Conservation (phyloP, 1,140 invertebrate genomes). For the Conopomorpha cramerella region DNA sequence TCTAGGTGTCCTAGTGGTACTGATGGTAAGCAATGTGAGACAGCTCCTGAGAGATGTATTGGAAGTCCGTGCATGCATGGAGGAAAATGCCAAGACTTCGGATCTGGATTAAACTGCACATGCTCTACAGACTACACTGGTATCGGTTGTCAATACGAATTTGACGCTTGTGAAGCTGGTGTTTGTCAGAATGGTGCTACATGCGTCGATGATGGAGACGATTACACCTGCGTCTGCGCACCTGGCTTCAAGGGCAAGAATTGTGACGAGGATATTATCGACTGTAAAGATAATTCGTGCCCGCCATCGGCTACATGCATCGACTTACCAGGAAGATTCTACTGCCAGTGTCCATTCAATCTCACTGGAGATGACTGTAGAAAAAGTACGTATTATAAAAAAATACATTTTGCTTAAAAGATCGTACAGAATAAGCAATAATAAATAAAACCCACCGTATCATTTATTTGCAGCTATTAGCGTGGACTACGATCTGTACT, state of each 20-base stretch:
- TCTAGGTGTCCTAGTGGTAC: slow-evolving; percentile 86
- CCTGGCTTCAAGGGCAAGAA: slow-evolving; percentile 85
- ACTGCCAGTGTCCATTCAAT: slow-evolving; percentile 95
- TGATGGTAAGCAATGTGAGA: slow-evolving; percentile 93
- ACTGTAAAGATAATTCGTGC: slow-evolving; percentile 93
- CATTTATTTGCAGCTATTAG: slow-evolving; percentile 87
- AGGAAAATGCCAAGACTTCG: slow-evolving; percentile 92
- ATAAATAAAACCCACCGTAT: no score
- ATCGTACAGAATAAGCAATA: no score
- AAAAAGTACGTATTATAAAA: slow-evolving; percentile 74
- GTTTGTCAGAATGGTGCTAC: slow-evolving; percentile 92
- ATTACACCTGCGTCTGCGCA: slow-evolving; percentile 85
- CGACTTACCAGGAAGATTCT: slow-evolving; percentile 89
- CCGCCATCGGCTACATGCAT: slow-evolving; percentile 93
- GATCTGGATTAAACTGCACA: slow-evolving; percentile 91
- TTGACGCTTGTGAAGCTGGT: slow-evolving; percentile 85
- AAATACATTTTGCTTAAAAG: no score
- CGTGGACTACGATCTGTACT: slow-evolving; percentile 94
- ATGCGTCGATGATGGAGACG: slow-evolving; percentile 82
- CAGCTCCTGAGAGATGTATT: slow-evolving; percentile 92
- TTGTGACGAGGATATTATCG: slow-evolving; percentile 90
- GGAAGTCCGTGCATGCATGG: slow-evolving; percentile 96
- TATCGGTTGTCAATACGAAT: slow-evolving; percentile 92
- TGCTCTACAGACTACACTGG: slow-evolving; percentile 85
- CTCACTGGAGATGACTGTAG: slow-evolving; percentile 94